Evolutionary conservation across 2,797 vertebrate genomes (phyloP), one percentile per base, ranked within the genome.

Genomic region (Chelonia mydas): DNA sequence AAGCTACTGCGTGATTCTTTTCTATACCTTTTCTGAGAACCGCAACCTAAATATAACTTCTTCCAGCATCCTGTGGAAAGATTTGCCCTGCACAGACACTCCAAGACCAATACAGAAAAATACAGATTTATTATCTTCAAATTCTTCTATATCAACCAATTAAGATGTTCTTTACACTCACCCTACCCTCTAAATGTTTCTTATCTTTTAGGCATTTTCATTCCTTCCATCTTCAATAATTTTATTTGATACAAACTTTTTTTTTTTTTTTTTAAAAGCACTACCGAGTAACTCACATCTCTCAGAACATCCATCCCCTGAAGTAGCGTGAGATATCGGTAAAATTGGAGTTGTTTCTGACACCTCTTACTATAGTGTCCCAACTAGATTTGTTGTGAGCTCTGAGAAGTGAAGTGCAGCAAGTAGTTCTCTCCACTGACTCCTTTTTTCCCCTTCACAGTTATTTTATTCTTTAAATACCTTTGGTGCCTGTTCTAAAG

Each of bases 41-140:
- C 61, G 6, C 59, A 33, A 53, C 12, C 31, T 84, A 45, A 41
- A 12, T 68, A n/a, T n/a, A 79, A 4, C 23, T 83, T 2, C 33
- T 5, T 33, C 72, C 28, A 94, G 33, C 61, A 80, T 87, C 84
- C 33, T 89, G n/a, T 49, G 87, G 88, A 47, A 94, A 96, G 90
- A 89, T 79, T 86, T 91, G 5, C 49, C 45, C 84, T 33, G 27
- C 16, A 87, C 84, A 89, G 33, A 16, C 23, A 80, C 92, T 54
- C 12, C 54, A 87, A 91, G 85, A 84, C 15, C 23, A 81, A 90
- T 28, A 84, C 51, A 94, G 93, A 91, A 68, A 68, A n/a, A 68
- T n/a, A 68, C 37, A 41, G 68, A 72, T 41, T 41, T 72, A 72
- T 41, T 23, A 72, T 3, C 47, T 87, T 33, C 33, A 27, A 51